phyloP scores from a whole-genome alignment of 2,113 vertebrate genomes.

The Calyptomena viridis region DNA sequence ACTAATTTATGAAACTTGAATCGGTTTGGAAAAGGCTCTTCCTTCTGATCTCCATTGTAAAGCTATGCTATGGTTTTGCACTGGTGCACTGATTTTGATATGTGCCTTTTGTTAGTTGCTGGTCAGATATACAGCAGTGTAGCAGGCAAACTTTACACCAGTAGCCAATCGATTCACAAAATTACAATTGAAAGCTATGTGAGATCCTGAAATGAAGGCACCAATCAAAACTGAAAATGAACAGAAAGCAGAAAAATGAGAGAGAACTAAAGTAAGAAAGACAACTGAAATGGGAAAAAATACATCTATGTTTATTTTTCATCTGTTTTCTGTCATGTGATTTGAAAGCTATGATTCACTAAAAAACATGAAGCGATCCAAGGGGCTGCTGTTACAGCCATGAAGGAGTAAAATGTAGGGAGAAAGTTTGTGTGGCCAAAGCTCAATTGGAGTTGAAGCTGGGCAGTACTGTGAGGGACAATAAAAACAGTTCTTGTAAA shows the following conservation, averaged over 20 bases:
- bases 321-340: neutral
- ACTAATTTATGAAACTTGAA: neutral
- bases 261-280: neutral
- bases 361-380: neutral
- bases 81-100: neutral
- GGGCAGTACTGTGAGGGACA: neutral
- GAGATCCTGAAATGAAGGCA: neutral
- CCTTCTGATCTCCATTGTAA: neutral
- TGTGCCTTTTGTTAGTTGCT: neutral
- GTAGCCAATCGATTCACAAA: neutral
- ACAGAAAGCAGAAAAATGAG: neutral
- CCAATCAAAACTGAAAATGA: neutral
- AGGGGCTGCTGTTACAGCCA: neutral
- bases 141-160: neutral
- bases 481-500: neutral
- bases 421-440: neutral
- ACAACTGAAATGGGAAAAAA: neutral
- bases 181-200: neutral
- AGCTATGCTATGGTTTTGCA: neutral
- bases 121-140: neutral
- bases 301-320: neutral
- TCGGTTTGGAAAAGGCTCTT: neutral
- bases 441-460: neutral
- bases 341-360: neutral
- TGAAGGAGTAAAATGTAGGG: neutral